These are phyloP conservation scores for Spisula solida DNA, from an alignment of 2,888 invertebrate species.

Conservation along the genomic window DNA sequence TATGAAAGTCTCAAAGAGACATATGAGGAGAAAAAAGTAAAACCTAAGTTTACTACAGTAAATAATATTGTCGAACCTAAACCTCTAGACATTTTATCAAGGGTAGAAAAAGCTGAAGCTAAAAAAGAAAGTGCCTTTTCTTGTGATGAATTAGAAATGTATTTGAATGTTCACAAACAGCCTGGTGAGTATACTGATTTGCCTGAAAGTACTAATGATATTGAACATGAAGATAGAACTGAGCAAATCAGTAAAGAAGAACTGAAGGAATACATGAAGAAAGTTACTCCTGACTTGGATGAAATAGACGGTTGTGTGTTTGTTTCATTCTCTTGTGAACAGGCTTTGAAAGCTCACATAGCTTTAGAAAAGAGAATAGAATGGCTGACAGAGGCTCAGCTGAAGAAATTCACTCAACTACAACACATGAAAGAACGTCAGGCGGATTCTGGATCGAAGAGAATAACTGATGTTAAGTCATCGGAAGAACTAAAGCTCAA, in stretches of 20 bases:
- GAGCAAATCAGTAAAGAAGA: constrained; percentile 14
- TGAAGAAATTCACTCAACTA: constrained; percentile 57
- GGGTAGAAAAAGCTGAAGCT: constrained; percentile 65
- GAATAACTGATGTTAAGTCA: constrained; percentile 70
- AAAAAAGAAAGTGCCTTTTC: constrained; percentile 77
- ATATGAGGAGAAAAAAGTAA: constrained; percentile 29
- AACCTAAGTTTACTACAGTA: constrained; percentile 53
- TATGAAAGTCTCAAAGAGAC: constrained; percentile 45
- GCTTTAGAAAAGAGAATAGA: constrained; percentile 77
- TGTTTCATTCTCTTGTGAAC: constrained; percentile 81
- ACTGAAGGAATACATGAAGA: constrained; percentile 54
- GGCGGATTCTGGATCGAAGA: constrained; percentile 59
- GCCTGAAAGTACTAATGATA: constrained; percentile 9
- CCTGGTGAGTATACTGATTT: constrained; percentile 24
- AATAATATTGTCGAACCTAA: constrained; percentile 74
- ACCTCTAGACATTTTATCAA: constrained; percentile 74
- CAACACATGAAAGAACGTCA: constrained; percentile 71
- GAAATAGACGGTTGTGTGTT: constrained; percentile 83
- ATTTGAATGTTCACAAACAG: constrained; percentile 68
- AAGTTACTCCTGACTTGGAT: constrained; percentile 82
- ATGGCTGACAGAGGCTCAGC: constrained; percentile 60
- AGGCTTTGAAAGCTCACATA: constrained; percentile 80
- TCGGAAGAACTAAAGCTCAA: constrained; percentile 73
- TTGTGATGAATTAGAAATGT: constrained; percentile 77
- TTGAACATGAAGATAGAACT: constrained; percentile 11